Conservation (phyloP, 2,888 invertebrate genomes). For the Bellardia bayeri region DNA sequence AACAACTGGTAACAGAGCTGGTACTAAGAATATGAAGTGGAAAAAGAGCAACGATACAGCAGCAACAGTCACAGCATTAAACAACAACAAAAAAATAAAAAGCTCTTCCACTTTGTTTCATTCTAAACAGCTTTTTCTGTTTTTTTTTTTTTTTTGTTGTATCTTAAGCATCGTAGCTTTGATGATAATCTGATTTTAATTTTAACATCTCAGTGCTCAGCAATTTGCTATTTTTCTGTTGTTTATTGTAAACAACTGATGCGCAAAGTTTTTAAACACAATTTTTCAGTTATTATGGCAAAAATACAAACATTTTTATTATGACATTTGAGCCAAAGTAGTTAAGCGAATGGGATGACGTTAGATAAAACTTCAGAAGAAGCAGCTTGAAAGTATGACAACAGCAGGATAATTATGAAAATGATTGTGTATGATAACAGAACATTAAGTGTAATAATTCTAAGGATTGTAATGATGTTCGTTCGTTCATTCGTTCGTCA, state of each 20-base stretch:
- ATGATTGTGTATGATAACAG: constrained; percentile 8
- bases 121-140: not conserved
- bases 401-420: constrained; percentile 39
- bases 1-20: not conserved
- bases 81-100: not conserved
- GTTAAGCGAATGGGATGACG: constrained; percentile 32
- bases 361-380: constrained; percentile 24
- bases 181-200: constrained; percentile 70
- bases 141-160: not conserved
- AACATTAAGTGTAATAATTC: constrained; percentile 19
- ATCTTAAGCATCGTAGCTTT: constrained; percentile 35
- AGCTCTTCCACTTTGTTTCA: not conserved
- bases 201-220: constrained; percentile 62
- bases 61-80: constrained; percentile 2
- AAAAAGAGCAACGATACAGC: constrained; percentile 16
- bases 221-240: constrained; percentile 37
- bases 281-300: constrained; percentile 47
- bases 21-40: not conserved
- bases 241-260: constrained; percentile 49
- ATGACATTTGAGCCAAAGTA: constrained; percentile 50
- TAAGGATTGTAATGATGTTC: constrained; percentile 16
- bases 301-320: constrained; percentile 44
- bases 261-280: constrained; percentile 56
- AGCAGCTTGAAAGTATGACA: not conserved
- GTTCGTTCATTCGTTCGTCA: not conserved